phyloP scores from a whole-genome alignment of 2,113 vertebrate genomes.

The Nanorana parkeri region DNA sequence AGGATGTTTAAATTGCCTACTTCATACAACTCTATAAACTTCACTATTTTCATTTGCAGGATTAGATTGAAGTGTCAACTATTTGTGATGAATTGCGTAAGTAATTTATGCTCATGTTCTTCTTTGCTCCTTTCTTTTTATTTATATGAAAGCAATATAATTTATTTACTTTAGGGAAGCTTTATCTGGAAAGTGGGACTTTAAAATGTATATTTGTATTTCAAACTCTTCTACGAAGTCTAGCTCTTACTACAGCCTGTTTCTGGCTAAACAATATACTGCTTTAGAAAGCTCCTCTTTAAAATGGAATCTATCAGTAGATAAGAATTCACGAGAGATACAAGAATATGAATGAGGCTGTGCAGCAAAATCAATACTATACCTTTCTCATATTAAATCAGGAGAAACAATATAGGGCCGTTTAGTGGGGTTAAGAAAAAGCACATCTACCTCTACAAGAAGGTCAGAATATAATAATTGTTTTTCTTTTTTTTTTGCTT shows the following conservation, averaged over 20 bases:
- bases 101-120: slow-evolving; percentile 80
- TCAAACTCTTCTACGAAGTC: slow-evolving; percentile 59
- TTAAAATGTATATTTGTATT: slow-evolving; percentile 67
- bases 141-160: slow-evolving; percentile 72
- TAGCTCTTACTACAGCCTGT: slow-evolving; percentile 20
- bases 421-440: background rate
- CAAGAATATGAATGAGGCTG: background rate
- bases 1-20: slow-evolving; percentile 80
- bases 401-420: background rate
- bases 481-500: background rate
- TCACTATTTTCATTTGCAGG: slow-evolving; percentile 83
- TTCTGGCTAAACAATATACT: slow-evolving; percentile 32
- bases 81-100: slow-evolving; percentile 77
- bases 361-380: background rate
- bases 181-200: slow-evolving; percentile 66
- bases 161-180: slow-evolving; percentile 73
- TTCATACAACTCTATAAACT: slow-evolving; percentile 83
- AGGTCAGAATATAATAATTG: no score
- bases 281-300: slow-evolving; percentile 13
- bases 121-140: slow-evolving; percentile 80
- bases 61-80: slow-evolving; percentile 85
- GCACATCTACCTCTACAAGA: background rate
- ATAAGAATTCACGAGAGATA: slow-evolving; percentile 4
- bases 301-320: slow-evolving; percentile 17
- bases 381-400: slow-evolving; percentile 3